These are phyloP conservation scores for Callionymus lyra DNA, from an alignment of 2,113 vertebrate genomes.

Conservation along the genomic window DNA sequence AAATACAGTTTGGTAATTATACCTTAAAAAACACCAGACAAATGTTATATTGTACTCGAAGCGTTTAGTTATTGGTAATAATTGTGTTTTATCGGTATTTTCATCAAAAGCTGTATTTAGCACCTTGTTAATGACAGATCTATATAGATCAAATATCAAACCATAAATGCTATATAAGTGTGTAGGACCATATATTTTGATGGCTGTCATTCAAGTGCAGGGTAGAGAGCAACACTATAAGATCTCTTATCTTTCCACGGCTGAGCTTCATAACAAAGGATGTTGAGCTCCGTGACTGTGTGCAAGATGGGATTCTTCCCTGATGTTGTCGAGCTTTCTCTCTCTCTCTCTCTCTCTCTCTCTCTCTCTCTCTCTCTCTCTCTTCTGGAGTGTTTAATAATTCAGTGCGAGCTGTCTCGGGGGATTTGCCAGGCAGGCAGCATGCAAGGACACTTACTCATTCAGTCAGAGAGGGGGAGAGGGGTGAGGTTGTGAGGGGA, in stretches of 20 bases:
- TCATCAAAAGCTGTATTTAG: too few relatives aligned
- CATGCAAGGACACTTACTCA: conserved; percentile 46
- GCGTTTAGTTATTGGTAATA: too few relatives aligned
- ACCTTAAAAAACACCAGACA: too few relatives aligned
- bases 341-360: background rate
- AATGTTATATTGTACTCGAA: too few relatives aligned
- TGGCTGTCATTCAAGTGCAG: background rate
- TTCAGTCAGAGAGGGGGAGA: conserved; percentile 54
- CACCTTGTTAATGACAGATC: too few relatives aligned
- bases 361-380: too few relatives aligned
- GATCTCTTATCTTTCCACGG: conserved; percentile 1
- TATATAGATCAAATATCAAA: too few relatives aligned
- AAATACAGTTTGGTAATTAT: too few relatives aligned
- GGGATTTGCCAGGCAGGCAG: conserved; percentile 52
- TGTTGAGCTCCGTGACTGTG: conserved; percentile 16
- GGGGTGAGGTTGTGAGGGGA: conserved; percentile 15
- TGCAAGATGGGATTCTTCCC: conserved; percentile 32
- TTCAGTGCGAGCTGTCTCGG: conserved; percentile 57
- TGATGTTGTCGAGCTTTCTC: conserved; percentile 49
- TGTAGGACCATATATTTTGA: too few relatives aligned
- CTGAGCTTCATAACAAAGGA: conserved; percentile 1
- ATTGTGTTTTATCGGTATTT: too few relatives aligned
- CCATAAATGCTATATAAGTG: too few relatives aligned
- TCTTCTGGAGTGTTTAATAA: conserved; percentile 62
- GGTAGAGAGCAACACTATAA: background rate